Conservation (phyloP, 2,797 vertebrate genomes). For the Sebastes melanostomus region DNA sequence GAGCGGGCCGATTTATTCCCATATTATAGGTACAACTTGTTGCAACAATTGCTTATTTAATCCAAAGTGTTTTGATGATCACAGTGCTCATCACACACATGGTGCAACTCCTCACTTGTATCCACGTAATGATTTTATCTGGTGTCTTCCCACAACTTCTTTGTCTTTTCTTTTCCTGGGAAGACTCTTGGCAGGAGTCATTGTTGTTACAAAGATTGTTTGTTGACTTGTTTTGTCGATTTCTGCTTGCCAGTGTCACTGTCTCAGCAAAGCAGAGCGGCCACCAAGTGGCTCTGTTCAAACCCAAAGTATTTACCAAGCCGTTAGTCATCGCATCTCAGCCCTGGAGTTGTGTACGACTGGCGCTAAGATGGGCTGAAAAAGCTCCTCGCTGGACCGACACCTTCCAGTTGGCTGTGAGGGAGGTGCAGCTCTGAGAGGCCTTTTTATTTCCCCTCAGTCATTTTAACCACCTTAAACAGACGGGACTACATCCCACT, state of each 20-base stretch:
- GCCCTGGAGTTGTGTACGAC: not conserved
- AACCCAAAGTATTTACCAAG: slow-evolving; percentile 16
- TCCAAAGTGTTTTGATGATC: not conserved
- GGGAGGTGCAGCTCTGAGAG: not conserved
- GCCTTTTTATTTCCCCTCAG: not conserved
- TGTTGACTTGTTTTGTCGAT: slow-evolving; percentile 39
- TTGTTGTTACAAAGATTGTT: slow-evolving; percentile 23
- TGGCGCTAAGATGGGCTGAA: not conserved
- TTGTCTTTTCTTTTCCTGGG: not conserved
- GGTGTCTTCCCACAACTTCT: not conserved
- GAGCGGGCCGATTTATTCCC: not conserved
- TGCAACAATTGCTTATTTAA: not conserved
- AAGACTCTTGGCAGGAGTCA: slow-evolving; percentile 7
- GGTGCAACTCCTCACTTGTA: not conserved
- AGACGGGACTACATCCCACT: slow-evolving; percentile 41
- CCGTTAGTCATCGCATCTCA: slow-evolving; percentile 14
- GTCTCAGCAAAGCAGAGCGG: slow-evolving; percentile 1
- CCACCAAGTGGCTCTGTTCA: slow-evolving; percentile 13
- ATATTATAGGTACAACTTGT: not conserved
- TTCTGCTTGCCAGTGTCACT: slow-evolving; percentile 1
- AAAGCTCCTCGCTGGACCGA: slow-evolving; percentile 4
- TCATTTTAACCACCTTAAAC: slow-evolving; percentile 9
- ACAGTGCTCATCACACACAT: not conserved
- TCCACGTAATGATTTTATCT: not conserved
- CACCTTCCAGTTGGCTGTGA: slow-evolving; percentile 43